These are phyloP conservation scores for Heliconius hermathena DNA, from an alignment of 1,140 invertebrate species.

Conservation along the genomic window DNA sequence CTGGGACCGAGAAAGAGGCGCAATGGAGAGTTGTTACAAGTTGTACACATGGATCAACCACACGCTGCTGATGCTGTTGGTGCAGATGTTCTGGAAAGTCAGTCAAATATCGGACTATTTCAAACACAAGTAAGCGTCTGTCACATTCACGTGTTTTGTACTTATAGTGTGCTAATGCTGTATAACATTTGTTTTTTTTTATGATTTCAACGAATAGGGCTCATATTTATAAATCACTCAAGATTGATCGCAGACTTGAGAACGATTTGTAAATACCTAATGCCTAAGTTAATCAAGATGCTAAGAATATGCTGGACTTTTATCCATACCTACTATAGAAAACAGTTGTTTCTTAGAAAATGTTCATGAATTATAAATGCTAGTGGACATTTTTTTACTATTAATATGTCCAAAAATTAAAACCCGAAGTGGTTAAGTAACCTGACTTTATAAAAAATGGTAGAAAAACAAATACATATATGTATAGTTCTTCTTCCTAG, in stretches of 20 bases:
- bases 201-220: not conserved
- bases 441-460: no score
- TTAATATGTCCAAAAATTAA: no score
- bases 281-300: not conserved
- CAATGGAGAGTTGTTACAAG: conserved; percentile 77
- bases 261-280: no score
- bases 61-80: conserved; percentile 70
- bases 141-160: conserved; percentile 15
- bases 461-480: no score
- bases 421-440: no score
- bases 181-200: not conserved
- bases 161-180: not conserved
- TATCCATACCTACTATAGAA: not conserved
- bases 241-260: no score
- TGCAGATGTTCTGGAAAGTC: conserved; percentile 78
- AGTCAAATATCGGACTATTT: conserved; percentile 76
- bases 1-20: conserved; percentile 59
- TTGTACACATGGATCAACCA: conserved; percentile 76
- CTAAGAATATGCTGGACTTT: not conserved
- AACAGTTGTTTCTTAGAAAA: not conserved
- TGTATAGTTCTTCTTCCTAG: no score
- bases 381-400: no score
- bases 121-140: conserved; percentile 67
- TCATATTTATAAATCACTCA: no score
- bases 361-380: not conserved